Evolutionary conservation across 2,797 vertebrate species (phyloP).

Genomic region (Tauraco hartlaubi): DNA sequence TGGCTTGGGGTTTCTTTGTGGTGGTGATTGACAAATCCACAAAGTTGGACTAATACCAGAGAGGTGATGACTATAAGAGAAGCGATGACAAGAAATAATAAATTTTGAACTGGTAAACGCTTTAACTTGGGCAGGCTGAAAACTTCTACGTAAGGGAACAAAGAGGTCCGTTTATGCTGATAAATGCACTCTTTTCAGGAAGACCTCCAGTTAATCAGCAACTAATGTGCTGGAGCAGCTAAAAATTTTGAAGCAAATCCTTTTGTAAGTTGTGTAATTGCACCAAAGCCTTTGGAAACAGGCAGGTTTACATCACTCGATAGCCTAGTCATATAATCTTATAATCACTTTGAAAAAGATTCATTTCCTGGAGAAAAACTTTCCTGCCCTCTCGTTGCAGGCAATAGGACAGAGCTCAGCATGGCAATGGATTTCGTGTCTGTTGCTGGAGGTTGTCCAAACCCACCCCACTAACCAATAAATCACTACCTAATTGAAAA

Average conservation of each 20-base stretch:
- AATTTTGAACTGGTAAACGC: constrained; percentile 42
- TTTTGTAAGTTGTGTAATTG: constrained; percentile 19
- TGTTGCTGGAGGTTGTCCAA: constrained; percentile 36
- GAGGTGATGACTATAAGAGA: constrained; percentile 58
- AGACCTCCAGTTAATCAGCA: constrained; percentile 44
- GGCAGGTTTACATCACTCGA: constrained; percentile 23
- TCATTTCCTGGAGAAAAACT: constrained; percentile 47
- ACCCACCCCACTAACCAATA: constrained; percentile 34
- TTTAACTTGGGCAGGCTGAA: constrained; percentile 24
- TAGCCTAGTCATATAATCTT: constrained; percentile 37
- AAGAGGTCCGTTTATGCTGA: constrained; percentile 32
- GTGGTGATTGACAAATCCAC: constrained; percentile 71
- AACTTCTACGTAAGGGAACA: constrained; percentile 33
- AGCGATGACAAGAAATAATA: constrained; percentile 64
- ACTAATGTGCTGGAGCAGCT: constrained; percentile 58
- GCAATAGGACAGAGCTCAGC: background rate
- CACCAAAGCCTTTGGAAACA: background rate
- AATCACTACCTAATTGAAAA: constrained; percentile 52
- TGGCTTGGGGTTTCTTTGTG: constrained; percentile 57
- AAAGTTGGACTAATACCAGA: constrained; percentile 52
- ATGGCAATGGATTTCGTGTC: background rate
- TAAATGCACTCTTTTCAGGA: constrained; percentile 66
- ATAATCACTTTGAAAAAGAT: constrained; percentile 12
- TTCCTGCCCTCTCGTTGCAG: background rate
- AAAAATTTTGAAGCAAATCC: constrained; percentile 36